A percentile compares a stretch with the other conserved stretches of the same genome.
Evolutionary conservation across 2,113 vertebrate species (phyloP).

Genomic region (Emydura subglobosa): DNA sequence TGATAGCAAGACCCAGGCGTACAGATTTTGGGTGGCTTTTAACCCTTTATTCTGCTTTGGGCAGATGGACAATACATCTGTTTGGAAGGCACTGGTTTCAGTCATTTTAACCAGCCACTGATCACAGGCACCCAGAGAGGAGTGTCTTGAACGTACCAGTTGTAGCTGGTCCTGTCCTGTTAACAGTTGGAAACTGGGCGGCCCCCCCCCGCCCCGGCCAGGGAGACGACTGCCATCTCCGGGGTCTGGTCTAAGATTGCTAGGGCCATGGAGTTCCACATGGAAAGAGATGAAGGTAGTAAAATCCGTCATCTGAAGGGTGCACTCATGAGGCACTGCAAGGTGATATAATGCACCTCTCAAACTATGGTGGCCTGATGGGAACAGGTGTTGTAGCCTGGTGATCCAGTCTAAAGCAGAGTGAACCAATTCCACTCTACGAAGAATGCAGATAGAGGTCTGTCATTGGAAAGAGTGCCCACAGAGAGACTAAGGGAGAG

Average conservation of each 20-base stretch:
- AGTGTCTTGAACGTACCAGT: rapidly evolving
- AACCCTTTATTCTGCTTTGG: not conserved
- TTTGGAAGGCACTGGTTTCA: not conserved
- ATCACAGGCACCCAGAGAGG: not conserved
- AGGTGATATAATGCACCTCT: too few species aligned
- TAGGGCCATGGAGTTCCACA: too few species aligned
- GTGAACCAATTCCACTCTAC: not conserved
- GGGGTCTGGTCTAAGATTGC: too few species aligned
- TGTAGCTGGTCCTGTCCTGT: not conserved
- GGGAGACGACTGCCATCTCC: too few species aligned
- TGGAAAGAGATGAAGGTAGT: too few species aligned
- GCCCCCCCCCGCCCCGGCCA: too few species aligned
- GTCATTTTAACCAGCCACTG: not conserved
- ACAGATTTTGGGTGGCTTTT: not conserved
- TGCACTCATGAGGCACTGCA: too few species aligned
- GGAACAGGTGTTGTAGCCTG: not conserved
- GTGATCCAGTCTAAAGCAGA: not conserved
- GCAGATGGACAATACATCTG: not conserved
- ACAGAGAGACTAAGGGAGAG: too few species aligned
- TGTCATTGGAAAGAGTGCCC: too few species aligned
- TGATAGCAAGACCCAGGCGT: not conserved
- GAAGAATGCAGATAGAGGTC: too few species aligned
- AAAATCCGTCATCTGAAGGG: too few species aligned
- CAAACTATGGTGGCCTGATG: too few species aligned
- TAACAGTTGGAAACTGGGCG: not conserved